Conservation (phyloP, 2,888 invertebrate species). For the Calephelis perditalis region DNA sequence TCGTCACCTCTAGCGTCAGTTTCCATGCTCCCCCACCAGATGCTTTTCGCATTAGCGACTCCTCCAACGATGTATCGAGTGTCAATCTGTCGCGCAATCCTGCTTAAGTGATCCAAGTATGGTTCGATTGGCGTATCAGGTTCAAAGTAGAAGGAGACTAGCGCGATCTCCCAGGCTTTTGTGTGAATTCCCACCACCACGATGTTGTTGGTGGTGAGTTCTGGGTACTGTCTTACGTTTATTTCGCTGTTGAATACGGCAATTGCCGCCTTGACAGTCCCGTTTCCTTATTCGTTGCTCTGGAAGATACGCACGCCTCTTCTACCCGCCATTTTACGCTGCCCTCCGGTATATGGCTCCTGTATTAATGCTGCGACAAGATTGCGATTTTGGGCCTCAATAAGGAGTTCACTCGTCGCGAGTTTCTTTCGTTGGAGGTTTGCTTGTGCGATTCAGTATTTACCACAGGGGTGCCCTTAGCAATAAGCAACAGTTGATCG, state of each 20-base stretch:
- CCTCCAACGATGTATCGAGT: not conserved
- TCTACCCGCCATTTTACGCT: not conserved
- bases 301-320: slow-evolving; percentile 12
- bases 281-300: not conserved
- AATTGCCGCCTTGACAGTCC: not conserved
- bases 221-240: not conserved
- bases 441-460: slow-evolving; percentile 14
- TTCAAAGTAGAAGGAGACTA: not conserved
- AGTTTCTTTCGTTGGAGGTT: slow-evolving; percentile 20
- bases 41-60: slow-evolving; percentile 8
- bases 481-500: slow-evolving; percentile 13
- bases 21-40: slow-evolving; percentile 18
- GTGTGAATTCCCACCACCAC: not conserved
- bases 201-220: too few species aligned
- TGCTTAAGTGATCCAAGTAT: not conserved
- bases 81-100: not conserved
- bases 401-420: slow-evolving; percentile 18
- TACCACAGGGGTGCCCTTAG: not conserved
- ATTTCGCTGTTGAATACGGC: slow-evolving; percentile 7
- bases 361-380: slow-evolving; percentile 18
- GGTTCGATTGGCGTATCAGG: not conserved
- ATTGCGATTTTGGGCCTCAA: slow-evolving; percentile 6
- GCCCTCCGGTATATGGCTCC: slow-evolving; percentile 24
- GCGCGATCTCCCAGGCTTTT: not conserved
- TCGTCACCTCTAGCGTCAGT: slow-evolving; percentile 21